phyloP scores from a whole-genome alignment of 2,797 vertebrate species.

The Melanotaenia maccullochi region DNA sequence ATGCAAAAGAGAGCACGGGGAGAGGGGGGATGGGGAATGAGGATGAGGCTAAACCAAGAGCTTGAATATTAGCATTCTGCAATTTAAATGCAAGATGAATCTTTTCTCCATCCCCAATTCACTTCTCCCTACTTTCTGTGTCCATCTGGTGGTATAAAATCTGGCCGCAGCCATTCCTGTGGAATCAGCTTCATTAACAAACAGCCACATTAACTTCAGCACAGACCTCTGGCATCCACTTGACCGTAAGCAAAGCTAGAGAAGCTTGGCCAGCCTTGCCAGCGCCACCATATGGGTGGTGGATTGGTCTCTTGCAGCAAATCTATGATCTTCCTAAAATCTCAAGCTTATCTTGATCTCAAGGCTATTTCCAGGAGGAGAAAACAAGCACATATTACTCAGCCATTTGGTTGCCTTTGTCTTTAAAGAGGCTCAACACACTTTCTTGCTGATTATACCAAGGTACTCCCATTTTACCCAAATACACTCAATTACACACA shows the following conservation, averaged over 20 bases:
- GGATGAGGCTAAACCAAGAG: conserved; percentile 26
- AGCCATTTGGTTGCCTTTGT: conserved; percentile 9
- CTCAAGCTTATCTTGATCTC: conserved; percentile 22
- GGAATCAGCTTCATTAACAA: conserved; percentile 40
- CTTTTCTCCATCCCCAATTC: not conserved
- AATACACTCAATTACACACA: conserved; percentile 34
- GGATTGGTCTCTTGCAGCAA: conserved; percentile 3
- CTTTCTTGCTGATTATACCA: conserved; percentile 17
- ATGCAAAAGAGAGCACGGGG: conserved; percentile 11
- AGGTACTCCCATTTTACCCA: conserved; percentile 24
- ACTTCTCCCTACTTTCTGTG: not conserved
- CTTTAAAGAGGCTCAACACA: not conserved
- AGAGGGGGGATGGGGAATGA: conserved; percentile 9
- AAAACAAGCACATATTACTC: conserved; percentile 1
- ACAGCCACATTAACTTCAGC: conserved; percentile 42
- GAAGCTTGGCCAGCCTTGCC: not conserved
- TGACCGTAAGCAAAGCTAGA: conserved; percentile 17
- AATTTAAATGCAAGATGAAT: conserved; percentile 23
- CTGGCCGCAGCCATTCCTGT: conserved; percentile 5
- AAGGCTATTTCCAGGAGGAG: not conserved
- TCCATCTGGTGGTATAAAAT: conserved; percentile 38
- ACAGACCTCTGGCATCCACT: conserved; percentile 38
- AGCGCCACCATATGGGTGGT: conserved; percentile 13
- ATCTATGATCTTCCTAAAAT: conserved; percentile 15
- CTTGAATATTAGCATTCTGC: conserved; percentile 28